Evolutionary conservation across 2,113 vertebrate genomes (phyloP).

Genomic region (Lagopus leucura): DNA sequence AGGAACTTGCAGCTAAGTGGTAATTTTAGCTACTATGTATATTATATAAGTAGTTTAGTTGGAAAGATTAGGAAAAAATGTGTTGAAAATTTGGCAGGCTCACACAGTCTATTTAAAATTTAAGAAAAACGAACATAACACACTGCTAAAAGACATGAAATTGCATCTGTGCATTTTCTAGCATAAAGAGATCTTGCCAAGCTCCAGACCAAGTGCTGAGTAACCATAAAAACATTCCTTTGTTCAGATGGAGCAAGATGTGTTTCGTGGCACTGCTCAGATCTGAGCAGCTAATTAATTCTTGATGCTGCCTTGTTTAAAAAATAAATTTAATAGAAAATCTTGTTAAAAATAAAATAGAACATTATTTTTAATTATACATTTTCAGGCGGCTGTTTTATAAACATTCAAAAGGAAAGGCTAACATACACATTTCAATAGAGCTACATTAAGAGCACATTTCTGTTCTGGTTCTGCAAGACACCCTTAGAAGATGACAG

Average conservation of each 20-base stretch:
- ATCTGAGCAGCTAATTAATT: constrained; percentile 1
- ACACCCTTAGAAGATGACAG: neutral
- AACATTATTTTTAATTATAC: neutral
- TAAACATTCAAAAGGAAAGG: neutral
- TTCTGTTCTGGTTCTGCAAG: neutral
- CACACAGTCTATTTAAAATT: constrained; percentile 29
- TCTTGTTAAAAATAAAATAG: neutral
- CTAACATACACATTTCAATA: neutral
- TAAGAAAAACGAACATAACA: constrained; percentile 12
- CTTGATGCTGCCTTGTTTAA: neutral
- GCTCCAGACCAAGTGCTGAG: neutral
- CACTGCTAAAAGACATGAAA: constrained; percentile 27
- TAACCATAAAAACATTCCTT: constrained; percentile 27
- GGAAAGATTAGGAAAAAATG: constrained; percentile 32
- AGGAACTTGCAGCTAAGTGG: constrained; percentile 2
- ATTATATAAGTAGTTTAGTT: constrained; percentile 26
- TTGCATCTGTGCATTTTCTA: constrained; percentile 36
- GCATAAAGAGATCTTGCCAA: constrained; percentile 33
- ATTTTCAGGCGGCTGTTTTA: neutral
- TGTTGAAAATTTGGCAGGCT: constrained; percentile 25
- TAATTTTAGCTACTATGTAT: constrained; percentile 11
- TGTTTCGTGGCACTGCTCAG: constrained; percentile 8
- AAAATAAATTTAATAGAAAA: constrained; percentile 3
- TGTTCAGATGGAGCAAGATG: neutral
- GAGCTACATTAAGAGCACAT: neutral